Evolutionary conservation across 2,888 invertebrate genomes (phyloP).

Genomic region (Lottia scabra): DNA sequence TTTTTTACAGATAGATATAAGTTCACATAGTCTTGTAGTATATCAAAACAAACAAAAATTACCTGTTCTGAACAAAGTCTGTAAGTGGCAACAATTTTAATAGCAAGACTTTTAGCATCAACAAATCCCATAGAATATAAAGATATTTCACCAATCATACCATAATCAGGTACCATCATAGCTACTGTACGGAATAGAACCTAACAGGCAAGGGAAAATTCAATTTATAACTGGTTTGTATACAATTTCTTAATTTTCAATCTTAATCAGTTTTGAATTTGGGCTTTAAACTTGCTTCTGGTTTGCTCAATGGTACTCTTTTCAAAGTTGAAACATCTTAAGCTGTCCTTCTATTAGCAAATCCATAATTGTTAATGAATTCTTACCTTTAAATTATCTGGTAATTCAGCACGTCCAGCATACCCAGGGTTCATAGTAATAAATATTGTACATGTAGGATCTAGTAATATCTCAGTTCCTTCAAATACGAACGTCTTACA

Average conservation of each 20-base stretch:
- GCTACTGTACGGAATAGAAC: conserved; percentile 69
- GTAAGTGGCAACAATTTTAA: conserved; percentile 68
- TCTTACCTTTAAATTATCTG: conserved; percentile 68
- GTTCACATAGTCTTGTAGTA: too few relatives aligned
- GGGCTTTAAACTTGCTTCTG: too few relatives aligned
- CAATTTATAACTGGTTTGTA: too few relatives aligned
- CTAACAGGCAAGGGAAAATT: conserved; percentile 34
- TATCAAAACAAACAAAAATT: neutral
- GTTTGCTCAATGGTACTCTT: too few relatives aligned
- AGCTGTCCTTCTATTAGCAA: too few relatives aligned
- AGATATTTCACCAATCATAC: conserved; percentile 68
- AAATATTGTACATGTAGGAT: conserved; percentile 68
- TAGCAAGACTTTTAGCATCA: conserved; percentile 63
- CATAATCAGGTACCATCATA: conserved; percentile 70
- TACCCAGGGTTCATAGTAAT: conserved; percentile 70
- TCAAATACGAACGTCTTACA: conserved; percentile 65
- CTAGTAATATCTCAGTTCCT: conserved; percentile 66
- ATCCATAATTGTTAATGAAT: too few relatives aligned
- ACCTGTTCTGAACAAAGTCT: conserved; percentile 68
- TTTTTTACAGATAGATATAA: too few relatives aligned
- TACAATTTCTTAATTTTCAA: too few relatives aligned
- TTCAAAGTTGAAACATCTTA: too few relatives aligned
- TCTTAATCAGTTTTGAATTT: too few relatives aligned
- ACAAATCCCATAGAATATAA: conserved; percentile 70
- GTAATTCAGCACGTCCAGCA: conserved; percentile 68